These are phyloP conservation scores for Drosophila nigromelanica DNA, from an alignment of 1,140 invertebrate species.

Conservation along the genomic window DNA sequence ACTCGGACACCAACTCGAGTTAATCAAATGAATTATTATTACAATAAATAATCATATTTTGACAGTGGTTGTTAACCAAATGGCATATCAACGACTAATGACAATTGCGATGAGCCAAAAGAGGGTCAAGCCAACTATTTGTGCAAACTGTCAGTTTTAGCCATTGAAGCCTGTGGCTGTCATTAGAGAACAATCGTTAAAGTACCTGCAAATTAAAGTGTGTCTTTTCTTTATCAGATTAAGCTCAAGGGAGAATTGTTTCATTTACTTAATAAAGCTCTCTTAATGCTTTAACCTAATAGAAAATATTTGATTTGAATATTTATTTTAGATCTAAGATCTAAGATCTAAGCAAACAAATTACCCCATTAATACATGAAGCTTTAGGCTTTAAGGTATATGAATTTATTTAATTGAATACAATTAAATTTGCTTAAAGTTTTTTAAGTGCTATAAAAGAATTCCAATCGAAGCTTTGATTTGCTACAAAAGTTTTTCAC, in stretches of 20 bases:
- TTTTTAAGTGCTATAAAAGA: too few species aligned
- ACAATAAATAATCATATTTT: constrained; percentile 63
- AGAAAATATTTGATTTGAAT: too few species aligned
- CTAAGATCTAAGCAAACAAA: too few species aligned
- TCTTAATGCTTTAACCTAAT: too few species aligned
- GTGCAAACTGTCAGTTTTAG: constrained; percentile 9
- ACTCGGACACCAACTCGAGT: constrained; percentile 42
- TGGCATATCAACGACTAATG: constrained; percentile 53
- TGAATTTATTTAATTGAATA: too few species aligned
- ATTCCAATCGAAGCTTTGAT: too few species aligned
- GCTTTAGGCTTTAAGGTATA: too few species aligned
- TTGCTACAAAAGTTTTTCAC: too few species aligned
- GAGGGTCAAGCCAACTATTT: constrained; percentile 14
- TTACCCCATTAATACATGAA: too few species aligned
- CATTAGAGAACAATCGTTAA: constrained; percentile 18
- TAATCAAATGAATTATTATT: constrained; percentile 83
- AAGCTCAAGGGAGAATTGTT: not conserved
- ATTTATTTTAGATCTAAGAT: too few species aligned
- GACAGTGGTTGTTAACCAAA: constrained; percentile 51
- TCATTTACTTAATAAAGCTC: not conserved
- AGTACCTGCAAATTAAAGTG: constrained; percentile 5
- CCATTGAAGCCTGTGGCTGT: constrained; percentile 1
- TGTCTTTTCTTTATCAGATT: not conserved
- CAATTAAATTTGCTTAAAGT: not conserved
- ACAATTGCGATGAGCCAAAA: constrained; percentile 29